Evolutionary conservation across 2,888 invertebrate genomes (phyloP), one percentile per base, ranked within the genome.

Genomic region (Abrostola triplasia): DNA sequence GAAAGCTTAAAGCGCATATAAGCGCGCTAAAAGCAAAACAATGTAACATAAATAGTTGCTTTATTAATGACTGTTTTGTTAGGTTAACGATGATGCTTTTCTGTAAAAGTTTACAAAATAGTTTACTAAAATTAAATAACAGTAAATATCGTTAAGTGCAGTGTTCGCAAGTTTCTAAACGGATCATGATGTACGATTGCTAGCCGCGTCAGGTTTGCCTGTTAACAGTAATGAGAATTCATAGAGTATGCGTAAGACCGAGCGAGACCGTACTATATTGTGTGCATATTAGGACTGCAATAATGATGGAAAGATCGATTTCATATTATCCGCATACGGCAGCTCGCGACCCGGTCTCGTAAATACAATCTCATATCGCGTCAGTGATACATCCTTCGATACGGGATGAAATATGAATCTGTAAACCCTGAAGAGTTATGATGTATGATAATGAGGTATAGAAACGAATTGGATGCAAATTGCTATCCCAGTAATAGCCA

Each of bases 351-450:
- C 83, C 80, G 86, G 83, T 87, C 89, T 91, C 89, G 86, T 92
- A 90, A 92, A 92, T 90, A 88, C 86, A 84, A 87, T 88, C 87
- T 86, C 70, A 86, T 90, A 90, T 89, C 89, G 80, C 79, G 77
- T 82, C 84, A 81, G 85, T 89, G 90, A 90, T 92, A 91, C 90
- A 89, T 90, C 86, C 87, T 77, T 87, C 84, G 91, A 92, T 92
- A 92, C 82, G 71, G 83, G 81, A 88, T 91, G 91, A 92, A 92
- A 91, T 92, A 92, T 91, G 90, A 90, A 88, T 88, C 87, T 84
- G 87, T 83, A 83, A 81, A 77, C 80, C 78, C 79, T 78, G 74
- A 83, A 88, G 88, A 92, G 86, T 90, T 92, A 91, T 90, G 90
- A 88, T 87, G 84, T 85, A 83, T 83, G 88, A 90, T 90, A 88